Conservation (phyloP, 2,113 vertebrate genomes). For the Entomyzon cyanotis region DNA sequence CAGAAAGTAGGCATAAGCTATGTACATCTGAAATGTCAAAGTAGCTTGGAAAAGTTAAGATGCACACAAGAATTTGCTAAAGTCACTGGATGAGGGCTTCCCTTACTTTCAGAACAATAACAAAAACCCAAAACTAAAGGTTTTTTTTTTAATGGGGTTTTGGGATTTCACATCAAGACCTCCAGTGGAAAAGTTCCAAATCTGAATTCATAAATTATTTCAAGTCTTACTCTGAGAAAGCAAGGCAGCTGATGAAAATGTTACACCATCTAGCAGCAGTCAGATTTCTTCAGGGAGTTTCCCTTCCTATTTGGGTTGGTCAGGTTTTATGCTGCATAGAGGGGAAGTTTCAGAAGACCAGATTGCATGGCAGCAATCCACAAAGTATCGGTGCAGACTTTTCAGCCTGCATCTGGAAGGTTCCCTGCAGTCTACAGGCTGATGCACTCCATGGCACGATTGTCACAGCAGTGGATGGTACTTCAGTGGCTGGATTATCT, state of each 20-base stretch:
- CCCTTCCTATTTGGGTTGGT: neutral
- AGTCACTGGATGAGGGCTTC: neutral
- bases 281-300: neutral
- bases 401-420: neutral
- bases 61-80: neutral
- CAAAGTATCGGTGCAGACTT: neutral
- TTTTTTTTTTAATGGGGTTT: neutral
- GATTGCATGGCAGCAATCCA: fast-evolving
- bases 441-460: neutral
- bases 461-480: neutral
- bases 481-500: neutral
- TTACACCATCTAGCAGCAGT: neutral
- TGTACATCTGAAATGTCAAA: neutral
- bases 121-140: neutral
- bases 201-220: neutral
- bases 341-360: neutral
- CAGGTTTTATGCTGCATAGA: neutral
- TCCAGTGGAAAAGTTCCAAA: neutral
- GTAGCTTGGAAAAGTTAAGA: neutral
- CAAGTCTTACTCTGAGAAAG: neutral
- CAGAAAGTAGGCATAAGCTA: neutral
- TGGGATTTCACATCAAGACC: neutral
- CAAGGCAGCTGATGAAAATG: neutral
- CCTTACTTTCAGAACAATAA: neutral
- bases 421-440: neutral